phyloP scores from a whole-genome alignment of 1,140 invertebrate genomes.

The Belonocnema kinseyi region DNA sequence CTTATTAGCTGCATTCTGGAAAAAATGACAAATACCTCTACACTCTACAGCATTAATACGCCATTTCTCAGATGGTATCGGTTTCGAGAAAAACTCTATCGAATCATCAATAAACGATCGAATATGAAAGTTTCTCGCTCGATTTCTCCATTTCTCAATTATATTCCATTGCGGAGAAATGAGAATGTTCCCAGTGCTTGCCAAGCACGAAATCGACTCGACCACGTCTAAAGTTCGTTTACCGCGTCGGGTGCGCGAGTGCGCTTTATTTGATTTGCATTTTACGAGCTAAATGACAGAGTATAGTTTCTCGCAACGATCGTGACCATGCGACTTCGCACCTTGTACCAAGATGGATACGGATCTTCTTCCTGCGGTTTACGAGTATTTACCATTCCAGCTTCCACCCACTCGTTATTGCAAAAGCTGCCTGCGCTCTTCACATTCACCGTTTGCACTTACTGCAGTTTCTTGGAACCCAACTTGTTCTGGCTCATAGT shows the following conservation, averaged over 20 bases:
- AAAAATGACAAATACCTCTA: no score
- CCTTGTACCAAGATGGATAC: slow-evolving; percentile 60
- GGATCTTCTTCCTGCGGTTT: slow-evolving; percentile 58
- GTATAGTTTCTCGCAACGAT: slow-evolving; percentile 53
- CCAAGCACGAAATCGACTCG: slow-evolving; percentile 7
- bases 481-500: no score
- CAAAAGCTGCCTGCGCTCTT: slow-evolving; percentile 23
- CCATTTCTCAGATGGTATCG: no score
- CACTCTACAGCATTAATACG: no score
- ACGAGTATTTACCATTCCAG: slow-evolving; percentile 65
- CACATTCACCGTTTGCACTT: neutral
- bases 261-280: slow-evolving; percentile 56
- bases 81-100: no score
- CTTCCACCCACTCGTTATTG: slow-evolving; percentile 59
- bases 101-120: no score
- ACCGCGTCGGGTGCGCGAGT: slow-evolving; percentile 34
- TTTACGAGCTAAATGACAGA: slow-evolving; percentile 59
- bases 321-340: slow-evolving; percentile 52
- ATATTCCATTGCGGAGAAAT: neutral
- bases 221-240: slow-evolving; percentile 23
- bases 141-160: slow-evolving; percentile 7
- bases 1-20: no score
- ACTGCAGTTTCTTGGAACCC: neutral
- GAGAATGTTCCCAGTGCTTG: neutral
- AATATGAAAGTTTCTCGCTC: neutral